Base-by-base conservation (phyloP, 2,113 vertebrate species). In the Nymphicus hollandicus region DNA sequence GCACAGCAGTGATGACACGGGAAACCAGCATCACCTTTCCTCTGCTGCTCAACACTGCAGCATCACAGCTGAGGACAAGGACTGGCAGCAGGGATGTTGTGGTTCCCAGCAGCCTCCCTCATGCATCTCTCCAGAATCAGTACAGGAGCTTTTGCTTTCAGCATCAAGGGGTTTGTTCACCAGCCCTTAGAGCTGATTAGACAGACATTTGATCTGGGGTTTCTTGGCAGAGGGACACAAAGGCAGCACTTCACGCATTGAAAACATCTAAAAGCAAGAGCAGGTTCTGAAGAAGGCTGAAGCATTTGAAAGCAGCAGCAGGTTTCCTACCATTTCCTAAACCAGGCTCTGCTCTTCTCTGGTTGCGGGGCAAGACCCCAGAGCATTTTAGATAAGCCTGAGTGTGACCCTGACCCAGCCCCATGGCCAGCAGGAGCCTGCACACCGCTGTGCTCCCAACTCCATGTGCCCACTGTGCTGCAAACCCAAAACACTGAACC, bases 1-100 rank as follows among this genome's bases (percentile, higher is more conserved):
- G 0, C 7, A 22, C 0, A 20, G 37, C 41, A 69, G 60, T 0
- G 7, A 63, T 4, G 33, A 69, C 29, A n/a, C 0, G 0, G 52
- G 37, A 52, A 47, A 6, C 31, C 60, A 52, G 15, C n/a, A 22
- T 33, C 3, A 4, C 33, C 60, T 9, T 44, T 9, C 7, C 22
- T 27, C 39, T 41, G 63, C 56, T 19, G 27, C 16, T 82, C 50
- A 27, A 7, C 1, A 0, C 55, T 39, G 11, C 1, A 0, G 50
- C 9, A 10, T 2, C 29, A 0, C 3, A 53, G 33, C 0, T 12
- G 37, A 83, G 53, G n/a, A 41, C 31, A 68, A 55, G 47, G 58
- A 7, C 2, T 3, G 19, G 31, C 58, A 89, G 72, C 31, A 53
- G 17, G 13, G 22, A 33, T 10, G 6, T 4, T 5, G 7, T 29